Conservation (phyloP, 2,888 invertebrate species). For the Muscina levida region DNA sequence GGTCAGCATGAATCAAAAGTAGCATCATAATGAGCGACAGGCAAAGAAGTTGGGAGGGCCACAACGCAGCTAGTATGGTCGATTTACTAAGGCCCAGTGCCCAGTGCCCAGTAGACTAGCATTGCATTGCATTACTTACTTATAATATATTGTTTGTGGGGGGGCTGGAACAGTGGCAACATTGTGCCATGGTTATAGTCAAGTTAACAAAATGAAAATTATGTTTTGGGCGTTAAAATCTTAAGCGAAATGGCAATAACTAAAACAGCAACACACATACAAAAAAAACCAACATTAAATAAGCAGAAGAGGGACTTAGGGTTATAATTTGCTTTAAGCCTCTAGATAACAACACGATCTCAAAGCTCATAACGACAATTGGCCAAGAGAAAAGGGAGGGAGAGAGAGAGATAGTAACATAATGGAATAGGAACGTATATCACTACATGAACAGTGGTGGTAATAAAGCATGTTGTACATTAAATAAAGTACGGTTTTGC, state of each 20-base stretch:
- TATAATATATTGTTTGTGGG: neutral
- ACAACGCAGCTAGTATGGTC: neutral
- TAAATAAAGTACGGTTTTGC: too few species aligned
- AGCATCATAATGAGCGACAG: conserved; percentile 34
- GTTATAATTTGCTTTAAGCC: conserved; percentile 32
- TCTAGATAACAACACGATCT: conserved; percentile 9
- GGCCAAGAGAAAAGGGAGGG: too few species aligned
- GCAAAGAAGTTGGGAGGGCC: too few species aligned
- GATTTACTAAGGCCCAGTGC: conserved; percentile 14
- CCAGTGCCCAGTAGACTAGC: neutral
- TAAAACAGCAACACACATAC: neutral
- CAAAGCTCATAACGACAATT: too few species aligned
- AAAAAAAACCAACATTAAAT: neutral
- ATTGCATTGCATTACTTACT: neutral
- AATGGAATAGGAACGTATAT: too few species aligned
- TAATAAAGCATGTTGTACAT: too few species aligned
- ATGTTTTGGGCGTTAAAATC: conserved; percentile 32
- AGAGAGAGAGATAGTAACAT: too few species aligned
- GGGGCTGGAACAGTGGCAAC: too few species aligned
- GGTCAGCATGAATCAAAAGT: conserved; percentile 28
- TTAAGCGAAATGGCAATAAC: conserved; percentile 25
- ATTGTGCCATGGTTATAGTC: neutral
- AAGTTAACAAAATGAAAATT: conserved; percentile 33
- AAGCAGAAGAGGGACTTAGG: neutral
- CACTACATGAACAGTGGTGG: too few species aligned